A percentile compares a stretch with the other conserved stretches of the same genome.
phyloP scores from a whole-genome alignment of 2,797 vertebrate species.

The Coracias cyanogaster region DNA sequence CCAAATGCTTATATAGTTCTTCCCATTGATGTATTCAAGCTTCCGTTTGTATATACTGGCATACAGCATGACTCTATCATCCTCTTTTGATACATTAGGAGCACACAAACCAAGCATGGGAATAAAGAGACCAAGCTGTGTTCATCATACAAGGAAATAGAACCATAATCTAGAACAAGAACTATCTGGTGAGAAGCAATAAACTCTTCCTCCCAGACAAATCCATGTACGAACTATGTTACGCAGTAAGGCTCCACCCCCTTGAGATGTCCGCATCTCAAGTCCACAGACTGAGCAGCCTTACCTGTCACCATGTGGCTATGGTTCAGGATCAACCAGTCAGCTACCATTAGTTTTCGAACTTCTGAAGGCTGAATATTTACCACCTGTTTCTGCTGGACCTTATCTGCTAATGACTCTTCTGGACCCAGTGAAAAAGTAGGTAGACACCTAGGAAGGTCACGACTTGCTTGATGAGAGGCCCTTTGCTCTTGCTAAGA shows the following conservation, averaged over 20 bases:
- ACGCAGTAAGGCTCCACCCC: neutral
- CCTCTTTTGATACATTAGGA: neutral
- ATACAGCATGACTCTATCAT: neutral
- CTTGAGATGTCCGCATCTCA: neutral
- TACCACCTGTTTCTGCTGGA: neutral
- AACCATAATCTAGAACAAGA: neutral
- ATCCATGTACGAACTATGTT: fast-evolving
- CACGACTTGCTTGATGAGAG: neutral
- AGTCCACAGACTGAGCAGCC: neutral
- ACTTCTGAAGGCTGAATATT: neutral
- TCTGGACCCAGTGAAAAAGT: neutral
- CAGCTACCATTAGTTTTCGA: neutral
- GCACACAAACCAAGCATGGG: neutral
- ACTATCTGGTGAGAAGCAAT: neutral
- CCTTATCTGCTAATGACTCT: neutral
- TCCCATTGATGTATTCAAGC: neutral
- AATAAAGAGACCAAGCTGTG: neutral
- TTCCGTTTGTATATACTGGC: neutral
- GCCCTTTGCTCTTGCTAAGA: neutral
- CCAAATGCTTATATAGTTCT: neutral
- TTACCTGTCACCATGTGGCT: neutral
- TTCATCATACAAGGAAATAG: neutral
- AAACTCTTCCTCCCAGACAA: neutral
- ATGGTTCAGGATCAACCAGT: neutral
- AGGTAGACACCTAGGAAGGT: neutral